phyloP scores from a whole-genome alignment of 2,888 invertebrate species.

The Agonopterix alstromeriana region DNA sequence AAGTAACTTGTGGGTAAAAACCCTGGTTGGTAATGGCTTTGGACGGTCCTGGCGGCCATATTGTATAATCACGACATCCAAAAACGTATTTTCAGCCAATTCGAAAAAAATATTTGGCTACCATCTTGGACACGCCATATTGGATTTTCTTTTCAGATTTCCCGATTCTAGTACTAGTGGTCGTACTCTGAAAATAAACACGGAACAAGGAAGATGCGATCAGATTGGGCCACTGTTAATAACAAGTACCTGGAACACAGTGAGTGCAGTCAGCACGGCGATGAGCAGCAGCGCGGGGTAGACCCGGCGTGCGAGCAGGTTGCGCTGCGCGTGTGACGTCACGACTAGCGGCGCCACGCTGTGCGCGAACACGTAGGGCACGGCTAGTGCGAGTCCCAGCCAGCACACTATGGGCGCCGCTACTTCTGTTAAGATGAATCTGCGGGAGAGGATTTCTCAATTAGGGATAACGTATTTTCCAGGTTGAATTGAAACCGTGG shows the following conservation, averaged over 20 bases:
- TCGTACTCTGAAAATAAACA: not conserved
- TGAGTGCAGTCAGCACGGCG: constrained; percentile 80
- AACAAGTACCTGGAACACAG: constrained; percentile 74
- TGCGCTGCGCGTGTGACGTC: constrained; percentile 79
- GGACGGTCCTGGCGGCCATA: too few relatives aligned
- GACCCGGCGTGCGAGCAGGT: constrained; percentile 88
- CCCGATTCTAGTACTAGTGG: not conserved
- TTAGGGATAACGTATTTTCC: too few relatives aligned
- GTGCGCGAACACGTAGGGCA: constrained; percentile 95
- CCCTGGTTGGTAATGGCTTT: too few relatives aligned
- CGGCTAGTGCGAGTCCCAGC: constrained; percentile 91
- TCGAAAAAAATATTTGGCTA: too few relatives aligned
- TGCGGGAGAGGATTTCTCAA: constrained; percentile 13
- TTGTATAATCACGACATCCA: too few relatives aligned
- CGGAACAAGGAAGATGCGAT: not conserved
- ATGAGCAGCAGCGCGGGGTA: constrained; percentile 92
- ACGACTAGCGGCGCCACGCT: constrained; percentile 83
- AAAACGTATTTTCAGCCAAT: too few relatives aligned
- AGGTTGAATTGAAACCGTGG: too few relatives aligned
- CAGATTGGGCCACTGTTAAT: not conserved
- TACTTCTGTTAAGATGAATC: constrained; percentile 88
- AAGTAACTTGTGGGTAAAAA: too few relatives aligned
- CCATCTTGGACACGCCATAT: too few relatives aligned
- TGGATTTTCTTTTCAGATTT: too few relatives aligned
- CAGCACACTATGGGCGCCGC: constrained; percentile 93